Evolutionary conservation across 2,888 invertebrate species (phyloP).

Genomic region (Pterobdella sp.): DNA sequence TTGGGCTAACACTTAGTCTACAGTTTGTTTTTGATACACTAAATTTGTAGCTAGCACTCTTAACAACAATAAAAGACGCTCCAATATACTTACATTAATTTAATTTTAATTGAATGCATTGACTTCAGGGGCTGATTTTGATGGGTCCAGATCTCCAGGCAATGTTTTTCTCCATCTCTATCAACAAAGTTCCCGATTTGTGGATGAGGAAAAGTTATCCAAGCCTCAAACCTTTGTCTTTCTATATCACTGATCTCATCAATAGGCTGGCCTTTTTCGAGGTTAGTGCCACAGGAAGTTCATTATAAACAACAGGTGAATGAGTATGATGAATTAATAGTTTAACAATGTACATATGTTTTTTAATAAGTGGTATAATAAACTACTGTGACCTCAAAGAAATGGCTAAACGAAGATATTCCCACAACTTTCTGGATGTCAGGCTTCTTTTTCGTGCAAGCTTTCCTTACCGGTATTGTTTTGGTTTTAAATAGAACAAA

Average conservation of each 20-base stretch:
- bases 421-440: conserved; percentile 80
- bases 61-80: background rate
- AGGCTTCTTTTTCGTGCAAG: conserved; percentile 85
- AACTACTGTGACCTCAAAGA: conserved; percentile 42
- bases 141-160: conserved; percentile 20
- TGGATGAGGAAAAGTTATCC: conserved; percentile 51
- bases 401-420: conserved; percentile 73
- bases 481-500: no score
- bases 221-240: conserved; percentile 50
- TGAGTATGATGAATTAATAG: background rate
- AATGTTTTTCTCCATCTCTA: conserved; percentile 21
- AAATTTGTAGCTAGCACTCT: background rate
- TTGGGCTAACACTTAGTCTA: background rate
- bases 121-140: conserved; percentile 13
- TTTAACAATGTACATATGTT: background rate
- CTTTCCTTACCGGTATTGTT: conserved; percentile 70
- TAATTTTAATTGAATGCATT: background rate
- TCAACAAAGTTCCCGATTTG: conserved; percentile 44
- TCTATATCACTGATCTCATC: conserved; percentile 49
- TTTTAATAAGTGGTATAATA: background rate
- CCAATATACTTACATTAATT: background rate
- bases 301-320: background rate
- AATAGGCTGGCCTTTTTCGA: conserved; percentile 48
- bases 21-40: background rate
- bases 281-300: conserved; percentile 37